Percentiles rank a stretch among this genome's conserved stretches.
phyloP scores from a whole-genome alignment of 2,113 vertebrate genomes.

The Lampris incognitus region DNA sequence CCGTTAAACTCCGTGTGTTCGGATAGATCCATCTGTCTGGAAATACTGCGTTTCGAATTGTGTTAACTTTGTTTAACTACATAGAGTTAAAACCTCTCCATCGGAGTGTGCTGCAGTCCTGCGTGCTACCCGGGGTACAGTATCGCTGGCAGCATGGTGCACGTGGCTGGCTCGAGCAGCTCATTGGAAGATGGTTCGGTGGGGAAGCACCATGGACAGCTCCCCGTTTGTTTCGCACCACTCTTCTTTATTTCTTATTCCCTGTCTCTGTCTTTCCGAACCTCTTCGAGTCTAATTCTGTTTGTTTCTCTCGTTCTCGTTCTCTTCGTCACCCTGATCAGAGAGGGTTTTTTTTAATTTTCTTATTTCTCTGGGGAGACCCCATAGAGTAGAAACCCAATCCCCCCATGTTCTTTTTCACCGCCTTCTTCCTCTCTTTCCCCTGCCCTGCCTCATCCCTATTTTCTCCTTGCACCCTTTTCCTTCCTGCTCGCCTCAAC shows the following conservation, averaged over 20 bases:
- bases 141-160: slow-evolving; percentile 10
- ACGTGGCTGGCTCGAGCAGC: slow-evolving; percentile 3
- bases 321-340: slow-evolving; percentile 61
- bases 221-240: slow-evolving; percentile 24
- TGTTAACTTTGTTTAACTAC: too few species aligned
- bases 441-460: slow-evolving; percentile 41
- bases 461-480: slow-evolving; percentile 48
- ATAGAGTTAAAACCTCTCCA: too few species aligned
- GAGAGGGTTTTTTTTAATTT: slow-evolving; percentile 44
- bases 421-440: slow-evolving; percentile 31
- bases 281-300: slow-evolving; percentile 6
- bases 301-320: slow-evolving; percentile 31
- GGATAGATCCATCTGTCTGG: slow-evolving; percentile 3
- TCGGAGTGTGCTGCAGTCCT: slow-evolving; percentile 6
- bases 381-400: slow-evolving; percentile 63
- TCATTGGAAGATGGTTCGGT: slow-evolving; percentile 40
- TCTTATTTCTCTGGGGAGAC: slow-evolving; percentile 66
- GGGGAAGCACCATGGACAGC: slow-evolving; percentile 47
- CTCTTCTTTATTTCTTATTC: slow-evolving; percentile 18
- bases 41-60: slow-evolving; percentile 1
- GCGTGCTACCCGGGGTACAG: background rate
- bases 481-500: slow-evolving; percentile 2
- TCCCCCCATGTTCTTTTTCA: slow-evolving; percentile 32
- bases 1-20: background rate
- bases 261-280: slow-evolving; percentile 19